phyloP scores from a whole-genome alignment of 2,888 invertebrate genomes.

The Tetragonula carbonaria region DNA sequence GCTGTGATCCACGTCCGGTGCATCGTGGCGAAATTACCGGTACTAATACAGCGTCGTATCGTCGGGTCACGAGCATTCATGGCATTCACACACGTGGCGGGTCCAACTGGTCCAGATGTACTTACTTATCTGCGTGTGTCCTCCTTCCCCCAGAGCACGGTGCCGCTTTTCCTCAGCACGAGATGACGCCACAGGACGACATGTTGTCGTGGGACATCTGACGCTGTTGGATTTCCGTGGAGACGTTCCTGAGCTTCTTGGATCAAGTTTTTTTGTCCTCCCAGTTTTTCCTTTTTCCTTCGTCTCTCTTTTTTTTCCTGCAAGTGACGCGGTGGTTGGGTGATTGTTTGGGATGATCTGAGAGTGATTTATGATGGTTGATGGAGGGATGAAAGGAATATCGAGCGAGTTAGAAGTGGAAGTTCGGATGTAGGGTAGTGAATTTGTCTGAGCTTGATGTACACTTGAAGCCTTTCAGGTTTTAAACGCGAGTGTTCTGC shows the following conservation, averaged over 20 bases:
- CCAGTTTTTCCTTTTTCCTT: neutral
- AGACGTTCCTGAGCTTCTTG: neutral
- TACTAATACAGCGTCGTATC: constrained; percentile 68
- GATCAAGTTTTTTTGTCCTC: neutral
- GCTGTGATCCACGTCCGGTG: constrained; percentile 75
- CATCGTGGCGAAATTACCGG: constrained; percentile 74
- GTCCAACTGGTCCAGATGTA: constrained; percentile 47
- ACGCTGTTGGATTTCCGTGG: neutral
- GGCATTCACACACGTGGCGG: constrained; percentile 48
- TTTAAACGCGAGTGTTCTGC: too few relatives aligned
- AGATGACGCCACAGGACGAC: neutral
- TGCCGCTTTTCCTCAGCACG: constrained; percentile 17
- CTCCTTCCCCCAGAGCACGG: neutral
- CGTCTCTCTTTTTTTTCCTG: neutral
- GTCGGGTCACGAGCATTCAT: constrained; percentile 46
- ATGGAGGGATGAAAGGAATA: neutral
- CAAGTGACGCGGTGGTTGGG: neutral
- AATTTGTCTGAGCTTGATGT: too few relatives aligned
- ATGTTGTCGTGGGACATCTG: neutral
- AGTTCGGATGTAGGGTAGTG: neutral
- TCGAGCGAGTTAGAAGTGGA: neutral
- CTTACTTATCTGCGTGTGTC: constrained; percentile 54
- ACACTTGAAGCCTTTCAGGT: too few relatives aligned
- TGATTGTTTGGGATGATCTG: neutral
- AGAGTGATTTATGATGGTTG: constrained; percentile 16